phyloP scores from a whole-genome alignment of 2,797 vertebrate species.

The Takifugu ocellatus region DNA sequence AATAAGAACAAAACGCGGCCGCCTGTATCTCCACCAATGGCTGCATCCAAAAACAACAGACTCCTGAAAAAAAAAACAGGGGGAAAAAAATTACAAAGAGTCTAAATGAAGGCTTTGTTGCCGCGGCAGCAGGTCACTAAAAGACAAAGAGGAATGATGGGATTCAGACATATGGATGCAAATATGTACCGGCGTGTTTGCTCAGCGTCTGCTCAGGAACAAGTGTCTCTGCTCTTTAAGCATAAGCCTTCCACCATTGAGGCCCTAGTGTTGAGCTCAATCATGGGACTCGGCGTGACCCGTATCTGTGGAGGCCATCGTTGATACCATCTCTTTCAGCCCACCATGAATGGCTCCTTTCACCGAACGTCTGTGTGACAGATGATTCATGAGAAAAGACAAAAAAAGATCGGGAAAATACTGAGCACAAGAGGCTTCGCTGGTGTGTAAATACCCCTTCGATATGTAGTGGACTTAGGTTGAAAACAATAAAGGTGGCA shows the following conservation, averaged over 20 bases:
- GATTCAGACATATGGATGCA: conserved; percentile 30
- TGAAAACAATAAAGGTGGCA: too few species aligned
- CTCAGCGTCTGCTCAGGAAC: too few species aligned
- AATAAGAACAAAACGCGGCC: too few species aligned
- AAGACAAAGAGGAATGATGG: conserved; percentile 51
- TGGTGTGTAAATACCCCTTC: too few species aligned
- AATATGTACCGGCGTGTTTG: conserved; percentile 13
- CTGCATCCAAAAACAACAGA: conserved; percentile 29
- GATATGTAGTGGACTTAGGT: too few species aligned
- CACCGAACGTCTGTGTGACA: conserved; percentile 27
- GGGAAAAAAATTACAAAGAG: conserved; percentile 15
- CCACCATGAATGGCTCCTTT: conserved; percentile 50
- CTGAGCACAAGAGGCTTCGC: too few species aligned
- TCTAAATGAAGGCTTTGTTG: conserved; percentile 38
- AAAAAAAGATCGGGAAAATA: neutral
- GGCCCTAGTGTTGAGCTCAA: conserved; percentile 60
- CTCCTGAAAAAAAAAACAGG: conserved; percentile 42
- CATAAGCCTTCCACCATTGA: conserved; percentile 57
- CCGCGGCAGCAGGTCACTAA: conserved; percentile 37
- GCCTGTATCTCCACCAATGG: conserved; percentile 14
- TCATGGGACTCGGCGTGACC: conserved; percentile 56
- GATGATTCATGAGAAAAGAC: conserved; percentile 29
- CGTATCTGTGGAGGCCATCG: conserved; percentile 59
- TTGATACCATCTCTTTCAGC: conserved; percentile 61
- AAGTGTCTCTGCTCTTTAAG: conserved; percentile 44